Evolutionary conservation across 2,113 vertebrate genomes (phyloP), one percentile per base, ranked within the genome.

Genomic region (Candoia aspera): DNA sequence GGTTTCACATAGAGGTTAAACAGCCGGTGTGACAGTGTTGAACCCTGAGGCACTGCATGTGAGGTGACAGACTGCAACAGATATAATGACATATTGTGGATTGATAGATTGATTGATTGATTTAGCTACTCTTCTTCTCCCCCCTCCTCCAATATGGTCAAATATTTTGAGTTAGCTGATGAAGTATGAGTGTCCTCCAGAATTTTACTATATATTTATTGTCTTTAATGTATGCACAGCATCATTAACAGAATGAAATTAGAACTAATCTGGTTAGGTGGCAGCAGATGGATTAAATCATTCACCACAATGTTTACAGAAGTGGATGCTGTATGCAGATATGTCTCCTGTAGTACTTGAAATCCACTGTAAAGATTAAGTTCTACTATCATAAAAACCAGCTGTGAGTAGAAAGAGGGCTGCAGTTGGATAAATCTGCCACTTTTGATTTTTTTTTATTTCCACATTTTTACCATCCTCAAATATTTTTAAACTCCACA

Each of bases 31-130:
- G 42, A 42, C 42, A 42, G 42, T 42, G 42, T 42, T 42, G 42
- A 42, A 42, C 42, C 3, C 42, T 42, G 42, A 42, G 42, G 42
- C 42, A 42, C 42, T 42, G 42, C 42, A 42, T 3, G 42, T 42
- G 42, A 42, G 42, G 42, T 42, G 42, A 42, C 42, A 42, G 42
- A 42, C 42, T 42, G 42, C 42, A 73, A 73, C n/a, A 33, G 68
- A 17, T 79, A 55, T 93, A 93, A 90, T 93, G 96, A 93, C 96
- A 97, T 95, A 97, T 94, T 96, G 96, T 94, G 94, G 95, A 86
- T 95, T 95, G 96, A 95, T 96, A 96, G 96, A 93, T 96, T 96
- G 62, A 68, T 68, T 68, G 68, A 95, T 96, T 96, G 96, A 94
- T 96, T 96, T 96, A 92, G 91, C 92, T 95, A 89, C 94, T 94